phyloP scores from a whole-genome alignment of 2,797 vertebrate species.

The Leontocebus nigricollis region DNA sequence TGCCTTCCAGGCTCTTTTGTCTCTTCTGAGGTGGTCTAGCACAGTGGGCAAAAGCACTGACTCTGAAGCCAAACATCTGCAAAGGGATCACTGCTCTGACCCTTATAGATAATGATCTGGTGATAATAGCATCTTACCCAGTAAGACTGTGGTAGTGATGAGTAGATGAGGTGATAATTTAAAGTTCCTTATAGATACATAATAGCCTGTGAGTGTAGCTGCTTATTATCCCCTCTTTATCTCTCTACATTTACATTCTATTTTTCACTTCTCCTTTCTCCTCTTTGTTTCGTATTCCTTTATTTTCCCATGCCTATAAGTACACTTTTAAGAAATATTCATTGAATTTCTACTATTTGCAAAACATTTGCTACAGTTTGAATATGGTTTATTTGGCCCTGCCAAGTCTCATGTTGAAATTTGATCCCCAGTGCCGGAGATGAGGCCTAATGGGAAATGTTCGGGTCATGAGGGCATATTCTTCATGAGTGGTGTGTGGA shows the following conservation, averaged over 20 bases:
- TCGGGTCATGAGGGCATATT: not conserved
- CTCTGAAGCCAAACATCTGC: not conserved
- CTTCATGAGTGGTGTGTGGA: not conserved
- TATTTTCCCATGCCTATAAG: not conserved
- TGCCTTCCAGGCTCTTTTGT: not conserved
- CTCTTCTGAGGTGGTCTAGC: not conserved
- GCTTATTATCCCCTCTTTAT: not conserved
- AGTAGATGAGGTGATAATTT: not conserved
- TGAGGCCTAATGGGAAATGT: not conserved
- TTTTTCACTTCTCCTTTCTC: not conserved
- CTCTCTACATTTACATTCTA: not conserved
- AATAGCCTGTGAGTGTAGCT: not conserved
- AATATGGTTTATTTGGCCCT: not conserved
- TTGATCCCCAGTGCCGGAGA: not conserved
- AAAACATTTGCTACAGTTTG: not conserved
- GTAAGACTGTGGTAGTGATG: not conserved
- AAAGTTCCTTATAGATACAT: not conserved
- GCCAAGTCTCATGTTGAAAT: not conserved
- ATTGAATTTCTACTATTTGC: not conserved
- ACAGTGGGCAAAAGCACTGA: not conserved
- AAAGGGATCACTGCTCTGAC: not conserved
- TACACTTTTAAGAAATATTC: not conserved
- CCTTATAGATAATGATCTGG: not conserved
- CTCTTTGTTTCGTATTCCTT: not conserved
- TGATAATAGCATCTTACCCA: not conserved